phyloP scores from a whole-genome alignment of 1,140 invertebrate species.

The Neoseiulus cucumeris region DNA sequence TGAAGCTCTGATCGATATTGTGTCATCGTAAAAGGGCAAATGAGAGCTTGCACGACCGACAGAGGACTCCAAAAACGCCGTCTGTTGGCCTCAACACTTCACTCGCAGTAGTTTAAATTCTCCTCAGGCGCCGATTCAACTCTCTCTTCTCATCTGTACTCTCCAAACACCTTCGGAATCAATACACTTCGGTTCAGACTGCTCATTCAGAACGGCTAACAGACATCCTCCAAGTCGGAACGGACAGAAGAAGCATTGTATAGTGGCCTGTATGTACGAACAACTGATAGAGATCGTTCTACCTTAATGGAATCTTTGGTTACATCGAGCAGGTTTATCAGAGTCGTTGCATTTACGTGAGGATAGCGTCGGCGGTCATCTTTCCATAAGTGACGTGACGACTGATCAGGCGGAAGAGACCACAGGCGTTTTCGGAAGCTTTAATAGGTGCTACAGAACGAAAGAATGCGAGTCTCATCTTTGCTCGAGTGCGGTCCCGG shows the following conservation, averaged over 20 bases:
- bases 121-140: too few species aligned
- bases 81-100: neutral
- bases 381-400: neutral
- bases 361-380: neutral
- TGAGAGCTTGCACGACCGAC: neutral
- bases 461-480: neutral
- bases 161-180: too few species aligned
- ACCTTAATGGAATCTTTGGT: neutral
- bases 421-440: neutral
- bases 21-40: neutral
- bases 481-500: neutral
- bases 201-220: too few species aligned
- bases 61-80: neutral
- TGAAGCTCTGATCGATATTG: neutral
- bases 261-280: too few species aligned
- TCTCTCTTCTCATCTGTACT: too few species aligned
- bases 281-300: too few species aligned
- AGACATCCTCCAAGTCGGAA: too few species aligned
- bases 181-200: too few species aligned
- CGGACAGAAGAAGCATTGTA: too few species aligned
- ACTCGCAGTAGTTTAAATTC: too few species aligned
- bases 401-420: neutral
- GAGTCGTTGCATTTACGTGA: neutral
- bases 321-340: neutral
- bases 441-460: constrained; percentile 9